A percentile compares a stretch with the other conserved stretches of the same genome.
Conservation (phyloP, 1,140 invertebrate species). For the Drosophila ercepeae region DNA sequence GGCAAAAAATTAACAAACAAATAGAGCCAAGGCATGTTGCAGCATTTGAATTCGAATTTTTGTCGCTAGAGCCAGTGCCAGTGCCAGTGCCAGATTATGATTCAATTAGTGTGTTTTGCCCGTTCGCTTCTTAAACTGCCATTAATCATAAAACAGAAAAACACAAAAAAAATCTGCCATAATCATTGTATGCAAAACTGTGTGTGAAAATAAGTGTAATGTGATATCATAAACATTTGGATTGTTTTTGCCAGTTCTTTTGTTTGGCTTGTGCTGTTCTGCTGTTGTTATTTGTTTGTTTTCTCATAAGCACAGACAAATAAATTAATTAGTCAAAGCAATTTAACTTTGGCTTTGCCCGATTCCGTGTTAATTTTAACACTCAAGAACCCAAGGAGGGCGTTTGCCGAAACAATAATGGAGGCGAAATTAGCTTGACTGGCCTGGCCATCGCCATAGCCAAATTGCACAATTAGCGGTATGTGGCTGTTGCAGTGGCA, state of each 20-base stretch:
- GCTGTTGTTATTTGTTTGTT: too few species aligned
- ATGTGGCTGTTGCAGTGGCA: constrained; percentile 18
- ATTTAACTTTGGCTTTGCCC: constrained; percentile 24
- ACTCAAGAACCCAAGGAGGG: constrained; percentile 66
- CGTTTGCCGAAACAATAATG: constrained; percentile 38
- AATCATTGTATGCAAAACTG: constrained; percentile 67
- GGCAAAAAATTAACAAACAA: constrained; percentile 2
- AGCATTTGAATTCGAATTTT: constrained; percentile 33
- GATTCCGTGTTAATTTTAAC: constrained; percentile 76
- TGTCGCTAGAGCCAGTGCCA: constrained; percentile 7
- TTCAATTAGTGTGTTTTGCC: constrained; percentile 37
- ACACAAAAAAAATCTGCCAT: constrained; percentile 1
- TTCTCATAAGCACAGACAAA: constrained; percentile 57
- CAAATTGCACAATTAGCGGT: constrained; percentile 78
- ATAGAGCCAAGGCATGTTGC: constrained; percentile 4
- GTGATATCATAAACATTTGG: constrained; percentile 77
- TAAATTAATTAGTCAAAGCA: constrained; percentile 74
- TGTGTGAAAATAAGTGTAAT: constrained; percentile 71
- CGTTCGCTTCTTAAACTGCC: constrained; percentile 47
- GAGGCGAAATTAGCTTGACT: constrained; percentile 39
- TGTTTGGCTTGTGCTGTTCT: constrained; percentile 35
- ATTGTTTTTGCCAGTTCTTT: constrained; percentile 47
- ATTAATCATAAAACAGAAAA: constrained; percentile 67
- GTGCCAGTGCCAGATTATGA: constrained; percentile 22
- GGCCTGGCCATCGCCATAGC: constrained; percentile 58